Base-by-base conservation (phyloP, 2,113 vertebrate species). In the Paedocypris sp. region DNA sequence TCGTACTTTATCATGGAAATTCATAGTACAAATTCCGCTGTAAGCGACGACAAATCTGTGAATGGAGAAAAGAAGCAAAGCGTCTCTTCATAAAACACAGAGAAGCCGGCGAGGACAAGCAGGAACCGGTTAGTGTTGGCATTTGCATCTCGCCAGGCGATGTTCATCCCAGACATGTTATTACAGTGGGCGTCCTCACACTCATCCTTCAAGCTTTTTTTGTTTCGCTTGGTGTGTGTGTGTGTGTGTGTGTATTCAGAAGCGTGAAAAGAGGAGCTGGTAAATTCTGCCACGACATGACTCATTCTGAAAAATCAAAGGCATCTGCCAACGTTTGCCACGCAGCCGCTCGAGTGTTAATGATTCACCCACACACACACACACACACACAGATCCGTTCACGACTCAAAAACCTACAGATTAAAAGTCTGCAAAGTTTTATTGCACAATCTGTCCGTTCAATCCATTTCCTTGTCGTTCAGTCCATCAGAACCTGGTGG, bases 241-340 rank as follows among this genome's bases (percentile, higher is more conserved):
- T 38, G 48, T 41, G 42, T 60, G 31, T 57, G 31, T 36, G 31
- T 28, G 12, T 47, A 46, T 42, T 49, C 31, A 57, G 57, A 31
- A 48, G 47, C 49, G 56, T 50, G 20, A 41, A 26, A 16, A 6
- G 12, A 16, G 23, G 47, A 18, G 32, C 49, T 22, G 35, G 5
- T 70, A 68, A 77, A 70, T 63, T 62, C 23, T 65, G 61, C 28
- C 20, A 23, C 59, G 15, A 7, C 23, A 9, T 71, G 66, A 73
- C 42, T 64, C 70, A 71, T 16, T 5, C 38, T 38, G 46, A 41
- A 33, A 43, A 54, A 43, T 32, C 28, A 43, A 52, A 56, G 53
- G 45, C 52, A 61, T 50, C 72, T 68, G 66, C 54, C 53, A 35
- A 28, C 18, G 49, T 39, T 43, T 28, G 29, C 49, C 33, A 58